Conservation (phyloP, 2,888 invertebrate species). For the Orthonevra nobilis region DNA sequence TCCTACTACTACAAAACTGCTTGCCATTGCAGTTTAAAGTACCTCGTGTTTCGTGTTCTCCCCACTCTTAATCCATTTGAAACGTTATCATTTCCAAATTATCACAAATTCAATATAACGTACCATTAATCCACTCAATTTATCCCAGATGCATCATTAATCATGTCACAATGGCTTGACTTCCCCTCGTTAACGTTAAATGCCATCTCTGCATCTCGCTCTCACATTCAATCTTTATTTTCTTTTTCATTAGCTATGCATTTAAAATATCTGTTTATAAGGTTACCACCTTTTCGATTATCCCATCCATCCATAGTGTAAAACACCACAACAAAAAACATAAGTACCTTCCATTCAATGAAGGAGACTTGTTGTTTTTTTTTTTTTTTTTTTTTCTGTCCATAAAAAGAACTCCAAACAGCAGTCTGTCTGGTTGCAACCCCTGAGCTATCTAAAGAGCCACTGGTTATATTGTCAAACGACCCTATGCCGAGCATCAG, state of each 20-base stretch:
- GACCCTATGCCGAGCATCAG: conserved; percentile 59
- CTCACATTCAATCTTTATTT: conserved; percentile 2
- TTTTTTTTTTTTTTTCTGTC: conserved; percentile 28
- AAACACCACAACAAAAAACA: conserved; percentile 64
- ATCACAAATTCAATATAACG: conserved; percentile 52
- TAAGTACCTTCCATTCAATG: conserved; percentile 64
- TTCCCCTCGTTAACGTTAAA: conserved; percentile 33
- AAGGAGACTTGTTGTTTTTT: conserved; percentile 12
- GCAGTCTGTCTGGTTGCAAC: conserved; percentile 48
- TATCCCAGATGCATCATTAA: conserved; percentile 65
- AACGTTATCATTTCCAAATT: conserved; percentile 62
- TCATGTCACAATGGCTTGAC: conserved; percentile 57
- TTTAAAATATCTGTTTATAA: conserved; percentile 37
- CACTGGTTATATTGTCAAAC: conserved; percentile 40
- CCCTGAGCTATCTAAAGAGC: conserved; percentile 34
- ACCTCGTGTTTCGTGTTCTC: no score
- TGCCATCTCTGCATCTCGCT: not conserved
- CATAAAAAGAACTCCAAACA: conserved; percentile 8
- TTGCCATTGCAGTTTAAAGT: no score
- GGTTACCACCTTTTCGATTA: conserved; percentile 62
- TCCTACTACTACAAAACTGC: no score
- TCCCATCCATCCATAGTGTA: conserved; percentile 53
- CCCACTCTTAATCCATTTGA: no score
- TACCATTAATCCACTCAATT: conserved; percentile 67
- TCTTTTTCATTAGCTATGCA: conserved; percentile 9